Conservation (phyloP, 2,113 vertebrate genomes). For the Conger conger region DNA sequence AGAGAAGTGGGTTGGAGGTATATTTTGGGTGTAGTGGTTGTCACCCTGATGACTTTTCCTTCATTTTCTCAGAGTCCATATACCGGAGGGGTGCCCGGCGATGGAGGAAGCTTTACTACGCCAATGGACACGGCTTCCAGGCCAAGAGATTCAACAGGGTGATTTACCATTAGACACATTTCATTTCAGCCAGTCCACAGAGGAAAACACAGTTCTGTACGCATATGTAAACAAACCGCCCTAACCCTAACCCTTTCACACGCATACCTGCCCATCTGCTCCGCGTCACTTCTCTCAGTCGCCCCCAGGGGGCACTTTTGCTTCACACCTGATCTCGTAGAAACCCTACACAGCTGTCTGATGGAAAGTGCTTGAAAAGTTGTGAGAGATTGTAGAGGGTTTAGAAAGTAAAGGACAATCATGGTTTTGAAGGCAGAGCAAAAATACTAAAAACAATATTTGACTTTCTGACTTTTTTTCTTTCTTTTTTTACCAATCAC, state of each 20-base stretch:
- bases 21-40: too few species aligned
- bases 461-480: too few species aligned
- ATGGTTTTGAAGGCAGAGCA: background rate
- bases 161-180: slow-evolving; percentile 30
- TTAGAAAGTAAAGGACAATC: background rate
- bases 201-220: background rate
- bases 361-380: background rate
- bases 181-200: background rate
- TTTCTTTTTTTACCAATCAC: too few species aligned
- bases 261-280: background rate
- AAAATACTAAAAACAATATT: background rate
- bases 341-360: background rate
- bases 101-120: slow-evolving; percentile 98
- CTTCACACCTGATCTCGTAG: background rate
- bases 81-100: slow-evolving; percentile 93
- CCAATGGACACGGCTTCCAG: slow-evolving; percentile 96
- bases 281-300: background rate
- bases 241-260: background rate
- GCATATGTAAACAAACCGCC: background rate
- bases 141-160: slow-evolving; percentile 98
- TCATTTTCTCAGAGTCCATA: slow-evolving; percentile 85
- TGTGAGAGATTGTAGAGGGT: background rate
- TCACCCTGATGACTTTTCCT: background rate
- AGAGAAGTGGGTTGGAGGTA: too few species aligned
- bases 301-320: background rate